phyloP scores from a whole-genome alignment of 2,888 invertebrate genomes.

The Helleia helle region DNA sequence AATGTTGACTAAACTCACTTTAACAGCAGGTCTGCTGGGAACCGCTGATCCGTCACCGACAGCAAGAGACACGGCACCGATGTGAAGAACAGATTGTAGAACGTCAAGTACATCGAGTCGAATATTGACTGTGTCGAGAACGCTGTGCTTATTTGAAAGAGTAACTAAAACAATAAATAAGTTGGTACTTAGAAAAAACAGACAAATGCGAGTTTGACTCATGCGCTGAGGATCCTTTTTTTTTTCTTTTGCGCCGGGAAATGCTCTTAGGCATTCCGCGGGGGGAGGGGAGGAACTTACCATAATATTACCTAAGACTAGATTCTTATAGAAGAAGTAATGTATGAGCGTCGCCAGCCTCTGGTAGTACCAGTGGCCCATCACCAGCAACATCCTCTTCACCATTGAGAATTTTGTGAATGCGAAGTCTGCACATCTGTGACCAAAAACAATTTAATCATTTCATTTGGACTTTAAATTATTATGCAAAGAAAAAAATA shows the following conservation, averaged over 20 bases:
- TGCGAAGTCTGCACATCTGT: slow-evolving; percentile 87
- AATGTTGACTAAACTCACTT: slow-evolving; percentile 40
- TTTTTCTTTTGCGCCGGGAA: too few relatives aligned
- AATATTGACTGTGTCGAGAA: slow-evolving; percentile 80
- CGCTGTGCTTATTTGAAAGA: slow-evolving; percentile 68
- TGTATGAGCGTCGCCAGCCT: slow-evolving; percentile 82
- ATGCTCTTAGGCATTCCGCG: too few relatives aligned
- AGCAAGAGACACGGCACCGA: slow-evolving; percentile 82
- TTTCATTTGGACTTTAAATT: too few relatives aligned
- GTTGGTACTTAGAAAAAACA: too few relatives aligned
- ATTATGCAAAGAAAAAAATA: too few relatives aligned
- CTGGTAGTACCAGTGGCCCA: slow-evolving; percentile 89
- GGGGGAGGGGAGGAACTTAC: too few relatives aligned
- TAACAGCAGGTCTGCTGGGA: slow-evolving; percentile 66
- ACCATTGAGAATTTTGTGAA: slow-evolving; percentile 88
- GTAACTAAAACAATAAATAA: slow-evolving; percentile 43
- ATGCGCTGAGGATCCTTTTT: too few relatives aligned
- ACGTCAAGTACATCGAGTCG: slow-evolving; percentile 82
- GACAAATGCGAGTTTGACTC: too few relatives aligned
- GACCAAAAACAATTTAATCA: too few relatives aligned
- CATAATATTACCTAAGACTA: slow-evolving; percentile 80
- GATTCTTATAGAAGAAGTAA: slow-evolving; percentile 91
- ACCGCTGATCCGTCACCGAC: slow-evolving; percentile 83
- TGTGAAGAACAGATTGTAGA: slow-evolving; percentile 85
- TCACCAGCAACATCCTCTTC: slow-evolving; percentile 82